phyloP scores from a whole-genome alignment of 2,113 vertebrate genomes.

The Callionymus lyra region DNA sequence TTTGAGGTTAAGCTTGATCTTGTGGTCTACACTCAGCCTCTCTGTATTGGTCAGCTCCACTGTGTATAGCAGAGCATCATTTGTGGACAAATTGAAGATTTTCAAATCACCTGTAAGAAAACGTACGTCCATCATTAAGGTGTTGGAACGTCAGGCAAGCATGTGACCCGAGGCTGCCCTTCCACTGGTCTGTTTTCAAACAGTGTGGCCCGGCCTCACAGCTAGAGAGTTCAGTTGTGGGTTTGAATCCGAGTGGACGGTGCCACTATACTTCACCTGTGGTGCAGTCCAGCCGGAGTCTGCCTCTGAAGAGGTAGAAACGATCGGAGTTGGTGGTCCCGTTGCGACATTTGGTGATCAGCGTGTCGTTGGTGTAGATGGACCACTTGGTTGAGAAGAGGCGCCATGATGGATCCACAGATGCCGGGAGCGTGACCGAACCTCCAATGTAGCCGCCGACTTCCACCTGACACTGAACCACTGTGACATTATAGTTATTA shows the following conservation, averaged over 20 bases:
- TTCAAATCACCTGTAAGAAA: neutral
- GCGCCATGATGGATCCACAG: neutral
- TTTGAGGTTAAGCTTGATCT: neutral
- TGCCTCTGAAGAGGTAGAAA: neutral
- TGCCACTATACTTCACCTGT: neutral
- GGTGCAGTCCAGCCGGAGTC: neutral
- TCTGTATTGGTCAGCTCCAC: neutral
- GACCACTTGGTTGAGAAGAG: constrained; percentile 1
- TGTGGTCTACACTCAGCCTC: neutral
- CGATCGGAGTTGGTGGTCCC: constrained; percentile 1
- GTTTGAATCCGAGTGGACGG: neutral
- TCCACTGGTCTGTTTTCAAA: too few species aligned
- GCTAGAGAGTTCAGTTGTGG: too few species aligned
- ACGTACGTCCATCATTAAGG: too few species aligned
- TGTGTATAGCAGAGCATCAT: neutral
- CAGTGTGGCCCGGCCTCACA: too few species aligned
- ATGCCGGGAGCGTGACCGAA: neutral
- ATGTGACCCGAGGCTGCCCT: too few species aligned
- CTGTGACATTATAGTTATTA: too few species aligned
- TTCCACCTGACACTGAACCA: neutral
- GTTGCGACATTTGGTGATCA: constrained; percentile 1
- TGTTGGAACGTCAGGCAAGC: neutral
- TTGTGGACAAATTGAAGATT: neutral
- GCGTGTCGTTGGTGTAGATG: constrained; percentile 1
- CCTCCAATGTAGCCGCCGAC: neutral